A percentile compares a stretch with the other conserved stretches of the same genome.
phyloP scores from a whole-genome alignment of 2,113 vertebrate species.

The Mola mola region DNA sequence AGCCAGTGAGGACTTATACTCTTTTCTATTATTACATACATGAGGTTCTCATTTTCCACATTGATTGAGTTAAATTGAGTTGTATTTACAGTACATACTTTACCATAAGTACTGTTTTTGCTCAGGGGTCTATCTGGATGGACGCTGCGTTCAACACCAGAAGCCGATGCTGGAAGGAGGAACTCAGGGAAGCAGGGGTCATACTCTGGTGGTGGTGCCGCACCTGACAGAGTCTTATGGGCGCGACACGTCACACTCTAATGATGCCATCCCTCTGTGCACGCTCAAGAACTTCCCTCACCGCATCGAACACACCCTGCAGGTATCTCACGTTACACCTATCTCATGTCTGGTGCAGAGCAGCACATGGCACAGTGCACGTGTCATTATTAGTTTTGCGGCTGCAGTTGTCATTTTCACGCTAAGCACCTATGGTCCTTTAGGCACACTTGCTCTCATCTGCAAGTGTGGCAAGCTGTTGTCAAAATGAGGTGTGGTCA shows the following conservation, averaged over 20 bases:
- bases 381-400: too few species aligned
- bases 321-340: too few species aligned
- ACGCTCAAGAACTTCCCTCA: slow-evolving; percentile 87
- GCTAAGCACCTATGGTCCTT: too few species aligned
- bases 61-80: not conserved
- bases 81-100: not conserved
- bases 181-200: slow-evolving; percentile 82
- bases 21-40: not conserved
- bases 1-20: slow-evolving; percentile 81
- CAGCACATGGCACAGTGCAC: too few species aligned
- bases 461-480: too few species aligned
- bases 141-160: slow-evolving; percentile 77
- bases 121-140: slow-evolving; percentile 85
- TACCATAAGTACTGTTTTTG: not conserved
- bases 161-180: slow-evolving; percentile 88
- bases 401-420: too few species aligned
- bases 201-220: slow-evolving; percentile 83
- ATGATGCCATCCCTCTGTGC: slow-evolving; percentile 79
- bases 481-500: too few species aligned
- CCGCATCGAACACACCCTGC: slow-evolving; percentile 86
- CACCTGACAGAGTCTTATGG: slow-evolving; percentile 79
- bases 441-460: too few species aligned
- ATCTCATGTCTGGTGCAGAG: too few species aligned
- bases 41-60: not conserved
- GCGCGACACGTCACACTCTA: accelerated